Conservation (phyloP, 2,888 invertebrate species). For the Blera fallax region DNA sequence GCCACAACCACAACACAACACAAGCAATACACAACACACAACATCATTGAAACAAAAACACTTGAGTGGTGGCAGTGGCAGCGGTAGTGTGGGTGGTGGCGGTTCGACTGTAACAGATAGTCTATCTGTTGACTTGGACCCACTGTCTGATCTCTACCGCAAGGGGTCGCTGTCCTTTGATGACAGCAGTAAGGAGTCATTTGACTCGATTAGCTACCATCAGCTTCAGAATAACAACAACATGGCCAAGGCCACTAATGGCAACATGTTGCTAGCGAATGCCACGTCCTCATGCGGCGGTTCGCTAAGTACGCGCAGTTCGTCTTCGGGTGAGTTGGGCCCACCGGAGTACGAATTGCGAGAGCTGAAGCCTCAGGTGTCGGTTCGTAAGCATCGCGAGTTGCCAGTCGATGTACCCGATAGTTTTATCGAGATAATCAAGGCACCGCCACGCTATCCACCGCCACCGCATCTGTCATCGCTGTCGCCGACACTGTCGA, state of each 20-base stretch:
- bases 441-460: slow-evolving; percentile 87
- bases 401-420: slow-evolving; percentile 95
- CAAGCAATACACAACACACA: slow-evolving; percentile 49
- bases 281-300: slow-evolving; percentile 73
- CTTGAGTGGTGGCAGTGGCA: slow-evolving; percentile 69
- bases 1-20: slow-evolving; percentile 75
- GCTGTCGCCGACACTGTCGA: slow-evolving; percentile 78
- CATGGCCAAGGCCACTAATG: slow-evolving; percentile 57
- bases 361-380: slow-evolving; percentile 73
- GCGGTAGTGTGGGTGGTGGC: slow-evolving; percentile 42
- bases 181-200: slow-evolving; percentile 80
- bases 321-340: slow-evolving; percentile 76
- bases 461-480: slow-evolving; percentile 82
- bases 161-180: slow-evolving; percentile 78
- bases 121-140: slow-evolving; percentile 75
- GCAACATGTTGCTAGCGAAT: slow-evolving; percentile 67
- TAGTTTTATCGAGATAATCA: slow-evolving; percentile 91
- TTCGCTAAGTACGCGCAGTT: slow-evolving; percentile 77
- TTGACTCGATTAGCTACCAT: slow-evolving; percentile 80
- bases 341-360: slow-evolving; percentile 79
- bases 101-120: slow-evolving; percentile 33
- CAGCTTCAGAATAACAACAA: slow-evolving; percentile 76
- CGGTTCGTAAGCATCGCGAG: slow-evolving; percentile 82
- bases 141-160: slow-evolving; percentile 77
- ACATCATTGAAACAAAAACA: slow-evolving; percentile 65